Evolutionary conservation across 2,113 vertebrate species (phyloP).

Genomic region (Orcinus orca): DNA sequence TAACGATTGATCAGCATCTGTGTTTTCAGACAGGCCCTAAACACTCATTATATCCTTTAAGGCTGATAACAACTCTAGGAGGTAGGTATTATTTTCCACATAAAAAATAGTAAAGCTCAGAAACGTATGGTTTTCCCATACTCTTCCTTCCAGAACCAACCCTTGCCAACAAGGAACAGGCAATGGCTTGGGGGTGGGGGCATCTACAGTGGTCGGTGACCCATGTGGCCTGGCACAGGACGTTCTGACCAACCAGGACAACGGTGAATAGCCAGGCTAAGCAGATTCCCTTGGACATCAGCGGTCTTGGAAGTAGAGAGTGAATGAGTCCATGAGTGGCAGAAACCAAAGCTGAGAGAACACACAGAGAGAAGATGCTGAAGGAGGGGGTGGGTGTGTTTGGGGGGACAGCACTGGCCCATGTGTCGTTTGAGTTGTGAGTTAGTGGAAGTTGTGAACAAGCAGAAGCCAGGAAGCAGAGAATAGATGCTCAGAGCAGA

Average conservation of each 20-base stretch:
- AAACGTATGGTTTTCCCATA: neutral
- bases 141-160: neutral
- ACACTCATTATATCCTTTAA: neutral
- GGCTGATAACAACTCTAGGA: neutral
- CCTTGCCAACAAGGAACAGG: neutral
- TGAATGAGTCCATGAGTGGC: neutral
- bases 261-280: neutral
- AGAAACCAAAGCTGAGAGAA: neutral
- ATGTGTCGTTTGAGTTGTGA: no score
- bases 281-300: neutral
- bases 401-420: no score
- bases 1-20: neutral
- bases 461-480: neutral
- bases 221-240: neutral
- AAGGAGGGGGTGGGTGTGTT: neutral
- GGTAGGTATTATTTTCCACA: neutral
- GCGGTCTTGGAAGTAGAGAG: neutral
- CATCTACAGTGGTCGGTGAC: neutral
- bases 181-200: no score
- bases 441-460: neutral
- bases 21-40: neutral
- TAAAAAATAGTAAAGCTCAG: neutral
- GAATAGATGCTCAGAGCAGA: neutral
- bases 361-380: neutral
- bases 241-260: neutral